phyloP scores from a whole-genome alignment of 2,113 vertebrate genomes.

The Diadophis punctatus region DNA sequence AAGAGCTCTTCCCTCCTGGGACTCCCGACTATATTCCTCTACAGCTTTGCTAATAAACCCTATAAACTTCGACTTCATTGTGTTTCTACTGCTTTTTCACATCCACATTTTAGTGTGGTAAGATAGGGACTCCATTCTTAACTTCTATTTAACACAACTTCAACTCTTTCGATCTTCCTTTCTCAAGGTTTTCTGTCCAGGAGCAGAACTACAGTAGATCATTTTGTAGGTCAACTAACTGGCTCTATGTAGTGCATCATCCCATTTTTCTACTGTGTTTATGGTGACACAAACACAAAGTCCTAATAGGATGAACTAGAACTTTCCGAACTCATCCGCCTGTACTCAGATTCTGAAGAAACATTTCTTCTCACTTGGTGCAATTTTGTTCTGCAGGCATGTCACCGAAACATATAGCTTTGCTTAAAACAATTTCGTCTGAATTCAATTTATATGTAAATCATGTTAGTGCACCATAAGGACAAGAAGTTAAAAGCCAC shows the following conservation, averaged over 20 bases:
- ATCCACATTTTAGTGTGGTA: not conserved
- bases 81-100: not conserved
- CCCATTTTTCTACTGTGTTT: not conserved
- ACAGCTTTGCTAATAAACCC: not conserved
- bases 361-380: not conserved
- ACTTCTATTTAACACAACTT: not conserved
- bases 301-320: not conserved
- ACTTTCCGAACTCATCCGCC: rapidly evolving
- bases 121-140: not conserved
- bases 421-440: not conserved
- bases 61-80: not conserved
- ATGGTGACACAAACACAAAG: not conserved
- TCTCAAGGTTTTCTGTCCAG: not conserved
- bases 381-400: not conserved
- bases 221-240: not conserved
- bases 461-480: not conserved
- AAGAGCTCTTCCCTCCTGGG: not conserved
- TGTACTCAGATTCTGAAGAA: not conserved
- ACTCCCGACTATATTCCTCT: not conserved
- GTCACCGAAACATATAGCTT: not conserved
- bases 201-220: not conserved
- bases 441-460: not conserved
- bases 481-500: not conserved
- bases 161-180: not conserved
- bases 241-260: too few species aligned